Evolutionary conservation across 2,888 invertebrate species (phyloP), one percentile per base, ranked within the genome.

Genomic region (Pedicia rivosa): DNA sequence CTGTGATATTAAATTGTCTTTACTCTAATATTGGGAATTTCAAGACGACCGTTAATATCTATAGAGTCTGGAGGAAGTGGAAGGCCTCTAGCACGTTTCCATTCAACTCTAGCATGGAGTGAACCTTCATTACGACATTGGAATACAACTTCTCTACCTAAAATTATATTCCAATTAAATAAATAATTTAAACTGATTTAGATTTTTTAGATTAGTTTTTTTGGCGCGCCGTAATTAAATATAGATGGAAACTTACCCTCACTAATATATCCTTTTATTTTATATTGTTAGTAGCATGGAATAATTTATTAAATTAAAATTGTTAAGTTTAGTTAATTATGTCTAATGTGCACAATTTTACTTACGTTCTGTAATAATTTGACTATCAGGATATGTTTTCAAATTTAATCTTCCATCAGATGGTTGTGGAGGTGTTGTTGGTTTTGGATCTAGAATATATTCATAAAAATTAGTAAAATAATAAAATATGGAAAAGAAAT

Each of bases 61-160:
- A 64, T 66, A n/a, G 78, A 76, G n/a, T 79, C 80, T 1, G 72
- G 64, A 20, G 88, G 90, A 35, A 92, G 56, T 1, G 78, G 74
- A 37, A 68, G 62, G 19, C 78, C 77, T 35, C 76, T 74, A 31
- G 75, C 78, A 36, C 80, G 70, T 0, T 71, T 54, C 82, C 86
- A 87, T 24, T 69, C 69, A 5, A 91, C 84, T 35, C 67, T 67
- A 3, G 81, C 79, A 37, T 88, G 68, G 2, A 70, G 55, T 1
- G 71, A 71, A n/a, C 92, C 86, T 60, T 87, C 87, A 51, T 91
- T 90, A 45, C 90, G 78, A 54, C 94, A 94, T 62, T 80, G 81
- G 69, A 92, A 86, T 24, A 90, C 86, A 26, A 91, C 91, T 59
- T 91, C 90, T 28, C 83, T 78, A 58, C 84, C 92, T 37, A 27